Evolutionary conservation across 2,113 vertebrate genomes (phyloP).

Genomic region (Taurulus bubalis): DNA sequence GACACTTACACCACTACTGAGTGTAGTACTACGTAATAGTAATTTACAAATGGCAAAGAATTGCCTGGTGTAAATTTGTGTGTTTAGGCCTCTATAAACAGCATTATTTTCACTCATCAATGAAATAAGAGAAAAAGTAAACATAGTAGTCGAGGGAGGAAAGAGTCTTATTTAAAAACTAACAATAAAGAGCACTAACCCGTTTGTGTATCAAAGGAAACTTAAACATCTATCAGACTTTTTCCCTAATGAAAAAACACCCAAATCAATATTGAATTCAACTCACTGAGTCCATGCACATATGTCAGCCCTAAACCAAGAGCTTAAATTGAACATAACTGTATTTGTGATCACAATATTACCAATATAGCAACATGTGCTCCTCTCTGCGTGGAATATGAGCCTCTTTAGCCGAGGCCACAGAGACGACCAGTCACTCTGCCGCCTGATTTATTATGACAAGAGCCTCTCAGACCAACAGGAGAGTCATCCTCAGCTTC

Average conservation of each 20-base stretch:
- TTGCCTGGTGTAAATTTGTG: neutral
- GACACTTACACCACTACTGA: neutral
- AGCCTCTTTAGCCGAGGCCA: slow-evolving; percentile 53
- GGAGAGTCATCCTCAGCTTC: slow-evolving; percentile 49
- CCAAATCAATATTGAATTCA: neutral
- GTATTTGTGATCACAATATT: slow-evolving; percentile 33
- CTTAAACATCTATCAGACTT: neutral
- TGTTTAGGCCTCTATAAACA: neutral
- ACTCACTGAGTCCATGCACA: neutral
- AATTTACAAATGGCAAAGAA: neutral
- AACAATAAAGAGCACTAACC: neutral
- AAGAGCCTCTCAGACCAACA: slow-evolving; percentile 55
- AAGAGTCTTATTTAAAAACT: neutral
- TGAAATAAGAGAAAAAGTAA: neutral
- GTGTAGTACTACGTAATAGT: neutral
- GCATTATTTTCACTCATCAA: neutral
- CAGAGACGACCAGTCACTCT: slow-evolving; percentile 40
- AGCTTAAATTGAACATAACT: neutral
- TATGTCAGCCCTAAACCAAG: neutral
- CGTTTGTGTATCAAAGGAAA: neutral
- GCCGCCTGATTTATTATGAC: slow-evolving; percentile 42
- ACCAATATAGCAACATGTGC: slow-evolving; percentile 15
- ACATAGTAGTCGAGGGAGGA: neutral
- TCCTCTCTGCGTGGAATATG: slow-evolving; percentile 30
- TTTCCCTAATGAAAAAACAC: neutral